Conservation (phyloP, 2,888 invertebrate species). For the Crossocerus cetratus region DNA sequence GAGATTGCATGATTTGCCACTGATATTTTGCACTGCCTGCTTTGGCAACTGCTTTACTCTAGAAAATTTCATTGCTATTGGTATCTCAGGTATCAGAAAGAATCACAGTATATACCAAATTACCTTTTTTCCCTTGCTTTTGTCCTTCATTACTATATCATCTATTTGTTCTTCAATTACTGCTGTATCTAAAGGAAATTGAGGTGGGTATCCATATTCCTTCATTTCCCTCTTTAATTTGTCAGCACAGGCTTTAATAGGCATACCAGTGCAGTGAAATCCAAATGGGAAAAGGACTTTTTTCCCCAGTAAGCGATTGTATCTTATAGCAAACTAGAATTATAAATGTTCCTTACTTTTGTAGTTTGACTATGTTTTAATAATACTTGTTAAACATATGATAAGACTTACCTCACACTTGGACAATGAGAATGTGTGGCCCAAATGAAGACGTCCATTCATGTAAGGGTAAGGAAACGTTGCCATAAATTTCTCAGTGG, state of each 20-base stretch:
- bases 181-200: constrained; percentile 84
- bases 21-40: constrained; percentile 93
- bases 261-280: constrained; percentile 99
- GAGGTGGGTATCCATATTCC: constrained; percentile 93
- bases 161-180: constrained; percentile 78
- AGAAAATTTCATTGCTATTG: constrained; percentile 52
- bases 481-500: constrained; percentile 91
- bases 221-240: constrained; percentile 96
- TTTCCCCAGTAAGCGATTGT: constrained; percentile 94
- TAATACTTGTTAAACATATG: background rate
- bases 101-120: constrained; percentile 7
- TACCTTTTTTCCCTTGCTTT: constrained; percentile 93
- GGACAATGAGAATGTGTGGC: constrained; percentile 97
- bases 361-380: no score
- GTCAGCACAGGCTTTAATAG: constrained; percentile 99
- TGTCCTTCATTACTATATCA: constrained; percentile 86
- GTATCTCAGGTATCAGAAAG: background rate
- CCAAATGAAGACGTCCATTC: constrained; percentile 98
- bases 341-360: background rate
- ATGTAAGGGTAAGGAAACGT: constrained; percentile 99
- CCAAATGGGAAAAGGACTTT: constrained; percentile 97
- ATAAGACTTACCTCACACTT: constrained; percentile 90
- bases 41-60: constrained; percentile 97
- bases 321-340: constrained; percentile 91
- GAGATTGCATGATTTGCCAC: constrained; percentile 98